Evolutionary conservation across 35 echinoderm and acorn worm genomes (phyloP), one percentile per base, ranked within the genome.

Genomic region (Chiridota heheva): DNA sequence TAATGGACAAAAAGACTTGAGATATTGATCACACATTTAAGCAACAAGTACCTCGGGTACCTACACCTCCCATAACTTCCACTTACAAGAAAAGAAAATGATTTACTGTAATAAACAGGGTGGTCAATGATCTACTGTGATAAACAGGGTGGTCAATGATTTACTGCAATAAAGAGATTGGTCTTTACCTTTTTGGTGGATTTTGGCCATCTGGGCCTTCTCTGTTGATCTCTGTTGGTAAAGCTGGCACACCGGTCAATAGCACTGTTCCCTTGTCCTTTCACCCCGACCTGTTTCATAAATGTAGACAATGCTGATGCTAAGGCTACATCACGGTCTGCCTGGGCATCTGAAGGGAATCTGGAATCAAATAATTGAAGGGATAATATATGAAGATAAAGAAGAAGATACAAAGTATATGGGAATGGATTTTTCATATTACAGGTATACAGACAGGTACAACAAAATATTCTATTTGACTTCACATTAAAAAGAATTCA

Each of bases 171-270:
- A n/a, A n/a, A n/a, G n/a, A n/a, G n/a, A n/a, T n/a, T n/a, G n/a
- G n/a, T n/a, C n/a, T n/a, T n/a, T n/a, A n/a, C n/a, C n/a, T n/a
- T n/a, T n/a, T n/a, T n/a, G n/a, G n/a, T n/a, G n/a, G n/a, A n/a
- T 77, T 81, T 92, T 58, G 76, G 82, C 53, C 44, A 38, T 58
- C 60, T 82, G 0, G 64, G 27, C 51, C 64, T 0, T 2, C 18
- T 58, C 77, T 78, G 77, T 47, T 79, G 81, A 24, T 97, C 93
- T 44, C 80, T 91, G 33, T 49, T 75, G 10, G 89, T 84, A 34
- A 97, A 97, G 73, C 93, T 97, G 31, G 84, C 84, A n/a, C 77
- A 74, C 53, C 93, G 86, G 35, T 97, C 93, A 10, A 97, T 47
- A 20, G 84, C 38, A 57, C 83, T 84, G 71, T 91, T 91, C 30